Base-by-base conservation (phyloP, 2,797 vertebrate genomes). In the Nyctalus aviator region DNA sequence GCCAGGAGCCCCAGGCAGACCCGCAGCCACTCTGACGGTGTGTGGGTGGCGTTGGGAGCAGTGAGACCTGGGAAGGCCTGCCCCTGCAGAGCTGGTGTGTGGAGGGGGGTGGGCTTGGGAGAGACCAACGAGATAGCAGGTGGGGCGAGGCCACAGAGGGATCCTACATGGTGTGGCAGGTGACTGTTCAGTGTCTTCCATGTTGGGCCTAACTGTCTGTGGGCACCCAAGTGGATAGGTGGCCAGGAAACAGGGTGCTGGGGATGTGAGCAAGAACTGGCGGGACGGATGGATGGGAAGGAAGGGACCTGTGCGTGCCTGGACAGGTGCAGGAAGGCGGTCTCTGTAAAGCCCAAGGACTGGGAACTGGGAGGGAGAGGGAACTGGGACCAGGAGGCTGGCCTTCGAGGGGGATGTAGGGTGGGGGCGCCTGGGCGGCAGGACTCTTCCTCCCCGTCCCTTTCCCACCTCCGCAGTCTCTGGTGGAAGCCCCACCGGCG, bases 61-160 rank as follows among this genome's bases (percentile, higher is more conserved):
- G 97, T 94, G 96, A 97, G 97, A 96, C 96, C 96, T 89, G 92
- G 93, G 91, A 93, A 96, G 95, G 95, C 95, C 95, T 95, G 96
- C 84, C 84, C 81, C 68, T 62, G 55, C 81, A 85, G 79, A 46
- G n/a, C 21, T 79, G 37, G 87, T 68, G 62, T 69, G 79, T 25
- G 66, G 66, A 62, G 87, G 55, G 41, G 46, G 55, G 2, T n/a
- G 30, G 11, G 48, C 25, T 30, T 3, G 9, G 32, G 30, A 6
- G 41, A 62, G 27, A 21, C 48, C 75, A 2, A 18, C 20, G 30
- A 46, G 53, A 15, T 18, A 30, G 57, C n/a, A 1, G 48, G 20
- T 21, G 6, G 41, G 37, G 32, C 3, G 76, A 37, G 12, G 14
- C 8, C 9, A 2, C 8, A 72, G 69, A 57, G 37, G 30, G n/a